These are phyloP conservation scores for Halyomorpha halys DNA, from an alignment of 1,140 invertebrate genomes.

Conservation along the genomic window DNA sequence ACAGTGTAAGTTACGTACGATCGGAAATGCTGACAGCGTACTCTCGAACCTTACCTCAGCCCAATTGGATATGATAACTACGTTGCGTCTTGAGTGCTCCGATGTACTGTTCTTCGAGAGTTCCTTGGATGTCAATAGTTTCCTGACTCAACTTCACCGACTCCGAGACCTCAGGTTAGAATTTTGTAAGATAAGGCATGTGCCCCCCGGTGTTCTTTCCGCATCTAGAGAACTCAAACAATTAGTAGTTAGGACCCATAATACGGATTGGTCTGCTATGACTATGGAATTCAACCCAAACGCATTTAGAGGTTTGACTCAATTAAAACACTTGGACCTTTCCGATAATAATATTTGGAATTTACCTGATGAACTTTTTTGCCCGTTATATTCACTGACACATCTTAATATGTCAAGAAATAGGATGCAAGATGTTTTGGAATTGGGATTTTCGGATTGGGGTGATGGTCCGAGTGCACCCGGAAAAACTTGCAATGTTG, in stretches of 20 bases:
- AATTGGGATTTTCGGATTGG: slow-evolving; percentile 58
- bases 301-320: slow-evolving; percentile 53
- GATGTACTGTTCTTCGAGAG: slow-evolving; percentile 71
- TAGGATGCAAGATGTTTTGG: slow-evolving; percentile 61
- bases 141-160: slow-evolving; percentile 52
- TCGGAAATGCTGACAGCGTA: slow-evolving; percentile 55
- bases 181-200: slow-evolving; percentile 63
- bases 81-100: slow-evolving; percentile 62
- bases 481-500: slow-evolving; percentile 48
- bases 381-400: slow-evolving; percentile 55
- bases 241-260: slow-evolving; percentile 59
- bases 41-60: slow-evolving; percentile 53
- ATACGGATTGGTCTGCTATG: slow-evolving; percentile 70
- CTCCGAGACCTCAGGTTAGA: slow-evolving; percentile 60
- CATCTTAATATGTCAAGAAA: slow-evolving; percentile 66
- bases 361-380: slow-evolving; percentile 60
- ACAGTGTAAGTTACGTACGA: slow-evolving; percentile 58
- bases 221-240: slow-evolving; percentile 53
- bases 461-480: slow-evolving; percentile 38
- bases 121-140: slow-evolving; percentile 49
- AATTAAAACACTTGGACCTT: slow-evolving; percentile 59
- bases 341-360: slow-evolving; percentile 72
- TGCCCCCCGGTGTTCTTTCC: slow-evolving; percentile 55
- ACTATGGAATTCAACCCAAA: slow-evolving; percentile 60
- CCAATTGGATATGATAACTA: slow-evolving; percentile 53